Evolutionary conservation across 2,113 vertebrate species (phyloP).

Genomic region (Potamarius usumacintae): DNA sequence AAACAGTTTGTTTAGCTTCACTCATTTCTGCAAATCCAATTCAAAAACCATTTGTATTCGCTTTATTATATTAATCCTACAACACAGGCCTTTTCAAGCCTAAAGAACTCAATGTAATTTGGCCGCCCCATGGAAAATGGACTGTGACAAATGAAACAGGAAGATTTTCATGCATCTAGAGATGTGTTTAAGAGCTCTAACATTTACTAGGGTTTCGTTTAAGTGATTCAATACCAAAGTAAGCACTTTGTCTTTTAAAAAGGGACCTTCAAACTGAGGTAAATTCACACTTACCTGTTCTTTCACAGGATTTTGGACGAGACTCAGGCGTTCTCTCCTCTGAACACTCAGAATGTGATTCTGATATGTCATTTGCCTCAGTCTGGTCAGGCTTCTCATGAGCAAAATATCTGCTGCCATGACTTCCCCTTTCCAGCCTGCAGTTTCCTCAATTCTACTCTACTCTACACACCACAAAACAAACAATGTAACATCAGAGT

Average conservation of each 20-base stretch:
- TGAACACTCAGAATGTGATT: conserved; percentile 43
- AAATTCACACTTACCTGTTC: conserved; percentile 22
- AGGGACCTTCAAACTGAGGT: not conserved
- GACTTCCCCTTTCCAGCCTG: conserved; percentile 37
- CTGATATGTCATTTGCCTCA: conserved; percentile 56
- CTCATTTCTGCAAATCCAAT: not conserved
- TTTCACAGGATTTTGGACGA: not conserved
- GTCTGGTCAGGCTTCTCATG: conserved; percentile 58
- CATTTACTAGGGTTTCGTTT: not conserved
- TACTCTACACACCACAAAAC: not conserved
- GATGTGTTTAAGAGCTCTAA: not conserved
- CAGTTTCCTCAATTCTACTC: not conserved
- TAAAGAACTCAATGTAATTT: not conserved
- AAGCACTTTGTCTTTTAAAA: not conserved
- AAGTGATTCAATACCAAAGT: not conserved
- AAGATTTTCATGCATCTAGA: no score
- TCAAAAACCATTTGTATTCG: not conserved
- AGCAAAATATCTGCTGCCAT: conserved; percentile 66
- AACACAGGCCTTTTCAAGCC: not conserved
- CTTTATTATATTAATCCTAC: not conserved
- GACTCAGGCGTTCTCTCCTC: conserved; percentile 25
- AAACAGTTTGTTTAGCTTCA: not conserved
- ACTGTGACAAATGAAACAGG: not conserved
- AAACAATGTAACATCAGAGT: not conserved
- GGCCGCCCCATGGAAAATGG: not conserved